Conservation (phyloP, 2,113 vertebrate genomes). For the Petromus typicus region DNA sequence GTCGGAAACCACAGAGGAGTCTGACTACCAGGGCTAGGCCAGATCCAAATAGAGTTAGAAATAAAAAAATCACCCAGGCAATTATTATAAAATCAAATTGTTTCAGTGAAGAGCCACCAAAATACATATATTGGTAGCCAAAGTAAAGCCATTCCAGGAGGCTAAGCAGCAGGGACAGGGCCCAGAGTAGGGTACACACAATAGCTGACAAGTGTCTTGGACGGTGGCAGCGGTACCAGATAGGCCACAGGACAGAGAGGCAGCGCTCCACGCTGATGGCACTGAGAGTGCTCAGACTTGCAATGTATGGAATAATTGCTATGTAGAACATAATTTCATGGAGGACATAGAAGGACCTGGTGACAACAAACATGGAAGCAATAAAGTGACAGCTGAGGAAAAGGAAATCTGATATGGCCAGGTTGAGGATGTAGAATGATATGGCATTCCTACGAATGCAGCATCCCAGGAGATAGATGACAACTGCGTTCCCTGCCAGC, state of each 20-base stretch:
- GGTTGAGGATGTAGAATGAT: neutral
- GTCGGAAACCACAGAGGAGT: neutral
- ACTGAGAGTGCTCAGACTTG: constrained; percentile 7
- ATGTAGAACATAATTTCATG: rapidly evolving
- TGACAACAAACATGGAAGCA: rapidly evolving
- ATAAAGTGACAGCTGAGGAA: neutral
- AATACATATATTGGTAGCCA: neutral
- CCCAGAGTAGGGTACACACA: constrained; percentile 25
- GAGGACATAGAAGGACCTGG: rapidly evolving
- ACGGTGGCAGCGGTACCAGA: constrained; percentile 49
- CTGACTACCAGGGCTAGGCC: constrained; percentile 36
- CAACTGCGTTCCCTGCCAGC: neutral
- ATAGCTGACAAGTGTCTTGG: neutral
- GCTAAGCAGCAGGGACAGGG: neutral
- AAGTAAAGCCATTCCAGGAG: neutral
- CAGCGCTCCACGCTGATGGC: constrained; percentile 2
- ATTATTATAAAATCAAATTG: neutral
- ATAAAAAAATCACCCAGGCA: neutral
- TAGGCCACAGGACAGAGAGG: neutral
- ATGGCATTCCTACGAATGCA: neutral
- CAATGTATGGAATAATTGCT: neutral
- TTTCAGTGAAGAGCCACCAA: rapidly evolving
- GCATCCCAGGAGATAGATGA: neutral
- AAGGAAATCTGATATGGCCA: neutral
- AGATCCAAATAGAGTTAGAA: neutral